A percentile compares a stretch with the other conserved stretches of the same genome.
These are phyloP conservation scores for Phorcus lineatus DNA, from an alignment of 2,888 invertebrate genomes.

Conservation along the genomic window DNA sequence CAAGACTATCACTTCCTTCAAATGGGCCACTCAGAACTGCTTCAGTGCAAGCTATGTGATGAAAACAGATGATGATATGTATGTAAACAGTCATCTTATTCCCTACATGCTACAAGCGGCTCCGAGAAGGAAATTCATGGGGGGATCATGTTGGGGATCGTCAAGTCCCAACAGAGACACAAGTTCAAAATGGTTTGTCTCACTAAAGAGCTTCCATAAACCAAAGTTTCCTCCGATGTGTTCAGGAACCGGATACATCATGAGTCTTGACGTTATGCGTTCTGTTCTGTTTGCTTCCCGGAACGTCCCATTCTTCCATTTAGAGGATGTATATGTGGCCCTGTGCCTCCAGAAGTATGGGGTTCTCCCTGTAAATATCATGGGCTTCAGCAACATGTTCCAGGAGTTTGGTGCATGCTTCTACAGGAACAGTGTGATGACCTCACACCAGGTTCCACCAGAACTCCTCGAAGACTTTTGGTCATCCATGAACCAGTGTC, in stretches of 20 bases:
- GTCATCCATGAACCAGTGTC: constrained; percentile 41
- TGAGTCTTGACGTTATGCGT: constrained; percentile 49
- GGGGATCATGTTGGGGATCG: constrained; percentile 60
- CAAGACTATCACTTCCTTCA: constrained; percentile 56
- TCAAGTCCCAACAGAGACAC: constrained; percentile 54
- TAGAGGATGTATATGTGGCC: constrained; percentile 66
- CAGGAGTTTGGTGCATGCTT: constrained; percentile 47
- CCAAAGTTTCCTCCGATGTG: constrained; percentile 55
- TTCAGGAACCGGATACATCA: constrained; percentile 63
- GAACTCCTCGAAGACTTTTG: constrained; percentile 40
- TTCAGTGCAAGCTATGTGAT: constrained; percentile 55
- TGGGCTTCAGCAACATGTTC: constrained; percentile 52
- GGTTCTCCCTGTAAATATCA: constrained; percentile 43
- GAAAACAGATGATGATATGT: constrained; percentile 69
- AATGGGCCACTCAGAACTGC: constrained; percentile 53
- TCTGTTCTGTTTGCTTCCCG: constrained; percentile 45
- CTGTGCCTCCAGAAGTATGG: constrained; percentile 53
- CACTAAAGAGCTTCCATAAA: constrained; percentile 46
- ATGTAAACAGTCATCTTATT: constrained; percentile 56
- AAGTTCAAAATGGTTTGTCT: constrained; percentile 61
- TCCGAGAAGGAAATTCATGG: constrained; percentile 48
- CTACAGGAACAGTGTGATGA: constrained; percentile 53
- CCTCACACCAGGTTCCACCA: constrained; percentile 49
- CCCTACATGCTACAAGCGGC: constrained; percentile 50
- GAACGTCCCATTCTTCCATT: constrained; percentile 62